Conservation (phyloP, 1,140 invertebrate species). For the Eciton burchellii region DNA sequence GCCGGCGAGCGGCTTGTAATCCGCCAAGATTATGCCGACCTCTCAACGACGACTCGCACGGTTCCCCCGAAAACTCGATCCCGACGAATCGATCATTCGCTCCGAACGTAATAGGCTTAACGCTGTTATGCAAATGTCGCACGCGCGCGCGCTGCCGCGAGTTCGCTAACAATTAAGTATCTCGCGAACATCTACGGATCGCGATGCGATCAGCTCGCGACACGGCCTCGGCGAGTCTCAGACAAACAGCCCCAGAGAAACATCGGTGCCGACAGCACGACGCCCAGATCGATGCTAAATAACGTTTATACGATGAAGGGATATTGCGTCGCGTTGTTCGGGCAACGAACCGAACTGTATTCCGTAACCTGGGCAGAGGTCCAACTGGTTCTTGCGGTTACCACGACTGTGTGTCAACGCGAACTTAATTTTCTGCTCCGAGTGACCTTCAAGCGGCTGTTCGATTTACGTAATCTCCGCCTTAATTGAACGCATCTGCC, state of each 20-base stretch:
- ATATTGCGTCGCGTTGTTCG: neutral
- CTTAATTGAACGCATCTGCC: neutral
- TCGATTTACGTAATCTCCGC: neutral
- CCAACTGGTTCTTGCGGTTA: neutral
- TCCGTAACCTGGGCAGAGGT: neutral
- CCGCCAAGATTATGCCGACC: slow-evolving; percentile 50
- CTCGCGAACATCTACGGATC: slow-evolving; percentile 46
- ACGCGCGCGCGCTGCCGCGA: slow-evolving; percentile 61
- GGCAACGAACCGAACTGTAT: neutral
- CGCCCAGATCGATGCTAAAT: slow-evolving; percentile 13
- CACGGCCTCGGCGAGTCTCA: slow-evolving; percentile 28
- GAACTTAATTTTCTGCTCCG: slow-evolving; percentile 12
- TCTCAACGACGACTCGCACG: slow-evolving; percentile 30
- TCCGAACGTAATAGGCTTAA: slow-evolving; percentile 68
- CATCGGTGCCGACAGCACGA: slow-evolving; percentile 13
- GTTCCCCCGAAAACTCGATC: slow-evolving; percentile 58
- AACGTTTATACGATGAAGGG: neutral
- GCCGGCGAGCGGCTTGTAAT: slow-evolving; percentile 43
- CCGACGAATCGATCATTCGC: slow-evolving; percentile 59
- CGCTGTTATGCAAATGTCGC: slow-evolving; percentile 72
- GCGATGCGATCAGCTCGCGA: slow-evolving; percentile 64
- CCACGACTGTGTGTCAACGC: neutral
- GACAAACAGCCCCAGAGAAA: slow-evolving; percentile 48
- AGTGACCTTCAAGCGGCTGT: neutral
- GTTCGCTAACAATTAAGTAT: slow-evolving; percentile 73